These are phyloP conservation scores for Drosophila micromelanica DNA, from an alignment of 1,140 invertebrate genomes.

Conservation along the genomic window DNA sequence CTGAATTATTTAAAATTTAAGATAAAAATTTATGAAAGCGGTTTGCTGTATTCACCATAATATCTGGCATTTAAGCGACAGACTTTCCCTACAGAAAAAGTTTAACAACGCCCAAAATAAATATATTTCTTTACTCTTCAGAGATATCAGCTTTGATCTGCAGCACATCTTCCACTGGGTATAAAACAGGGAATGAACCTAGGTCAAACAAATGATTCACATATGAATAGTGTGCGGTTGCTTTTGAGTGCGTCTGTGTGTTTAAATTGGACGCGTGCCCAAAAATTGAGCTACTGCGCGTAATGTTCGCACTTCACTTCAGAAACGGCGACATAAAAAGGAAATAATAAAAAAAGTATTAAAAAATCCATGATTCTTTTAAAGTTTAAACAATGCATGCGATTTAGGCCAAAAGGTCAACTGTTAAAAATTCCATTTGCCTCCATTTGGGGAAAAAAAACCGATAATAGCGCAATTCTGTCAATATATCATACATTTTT, in stretches of 20 bases:
- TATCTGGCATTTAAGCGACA: no score
- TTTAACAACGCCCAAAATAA: no score
- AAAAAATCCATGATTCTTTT: conserved; percentile 17
- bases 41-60: no score
- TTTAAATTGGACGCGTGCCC: conserved; percentile 50
- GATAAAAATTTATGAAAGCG: no score
- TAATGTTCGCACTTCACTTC: conserved; percentile 2
- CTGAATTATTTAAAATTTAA: no score
- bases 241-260: not conserved
- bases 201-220: not conserved
- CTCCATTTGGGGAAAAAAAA: not conserved
- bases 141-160: no score
- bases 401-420: conserved; percentile 68
- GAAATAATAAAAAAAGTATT: conserved; percentile 11
- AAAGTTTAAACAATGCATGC: conserved; percentile 30
- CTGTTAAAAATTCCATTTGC: conserved; percentile 3
- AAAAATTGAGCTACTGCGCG: conserved; percentile 23
- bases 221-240: conserved; percentile 15
- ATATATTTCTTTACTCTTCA: no score
- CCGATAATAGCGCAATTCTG: not conserved
- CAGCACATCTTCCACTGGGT: not conserved
- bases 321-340: conserved; percentile 17
- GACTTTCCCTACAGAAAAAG: no score
- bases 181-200: not conserved
- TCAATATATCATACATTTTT: conserved; percentile 2